Evolutionary conservation across 2,888 invertebrate genomes (phyloP).

Genomic region (Ametastegia equiseti): DNA sequence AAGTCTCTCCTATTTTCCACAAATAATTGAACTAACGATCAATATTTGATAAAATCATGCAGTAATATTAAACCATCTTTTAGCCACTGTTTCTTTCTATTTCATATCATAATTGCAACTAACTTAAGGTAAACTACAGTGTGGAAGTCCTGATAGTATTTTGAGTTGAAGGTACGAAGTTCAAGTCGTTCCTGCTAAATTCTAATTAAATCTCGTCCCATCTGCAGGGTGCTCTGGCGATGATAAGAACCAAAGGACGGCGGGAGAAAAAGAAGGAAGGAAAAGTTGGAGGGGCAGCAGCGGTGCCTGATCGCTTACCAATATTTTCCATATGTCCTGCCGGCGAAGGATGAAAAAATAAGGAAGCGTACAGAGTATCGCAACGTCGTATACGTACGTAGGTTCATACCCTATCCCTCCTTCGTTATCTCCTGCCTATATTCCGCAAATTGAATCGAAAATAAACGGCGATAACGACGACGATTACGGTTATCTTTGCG

Average conservation of each 20-base stretch:
- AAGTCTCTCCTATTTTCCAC: too few relatives aligned
- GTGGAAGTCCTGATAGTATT: too few relatives aligned
- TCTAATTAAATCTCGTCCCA: neutral
- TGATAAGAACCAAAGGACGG: neutral
- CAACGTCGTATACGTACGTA: constrained; percentile 13
- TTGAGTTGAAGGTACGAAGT: too few relatives aligned
- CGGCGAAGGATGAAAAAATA: neutral
- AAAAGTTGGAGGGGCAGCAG: neutral
- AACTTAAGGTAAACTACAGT: too few relatives aligned
- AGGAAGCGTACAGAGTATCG: neutral
- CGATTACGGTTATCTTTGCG: neutral
- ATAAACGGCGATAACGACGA: neutral
- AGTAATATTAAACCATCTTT: too few relatives aligned
- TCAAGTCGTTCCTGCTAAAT: too few relatives aligned
- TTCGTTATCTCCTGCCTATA: neutral
- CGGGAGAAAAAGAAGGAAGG: neutral
- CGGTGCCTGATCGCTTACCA: neutral
- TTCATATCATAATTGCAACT: too few relatives aligned
- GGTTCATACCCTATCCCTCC: neutral
- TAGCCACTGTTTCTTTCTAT: too few relatives aligned
- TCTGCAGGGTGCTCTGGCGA: neutral
- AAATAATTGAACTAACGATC: too few relatives aligned
- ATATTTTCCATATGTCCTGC: neutral
- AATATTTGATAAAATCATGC: too few relatives aligned
- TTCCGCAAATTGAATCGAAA: neutral